Evolutionary conservation across 2,797 vertebrate species (phyloP).

Genomic region (Borostomias antarcticus): DNA sequence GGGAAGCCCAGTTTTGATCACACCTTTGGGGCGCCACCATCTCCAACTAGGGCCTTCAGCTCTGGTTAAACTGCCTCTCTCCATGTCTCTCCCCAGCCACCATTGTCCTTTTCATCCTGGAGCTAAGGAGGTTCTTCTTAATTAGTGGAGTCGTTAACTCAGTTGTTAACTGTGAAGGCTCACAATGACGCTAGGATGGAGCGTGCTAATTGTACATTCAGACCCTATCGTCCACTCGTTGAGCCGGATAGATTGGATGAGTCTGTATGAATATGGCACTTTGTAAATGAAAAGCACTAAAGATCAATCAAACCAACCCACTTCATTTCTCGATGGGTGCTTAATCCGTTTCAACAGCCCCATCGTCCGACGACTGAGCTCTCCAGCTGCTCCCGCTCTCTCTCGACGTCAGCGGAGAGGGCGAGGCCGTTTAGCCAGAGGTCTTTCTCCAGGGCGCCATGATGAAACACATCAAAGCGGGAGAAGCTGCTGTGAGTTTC

Average conservation of each 20-base stretch:
- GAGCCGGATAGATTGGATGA: not conserved
- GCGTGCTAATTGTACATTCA: not conserved
- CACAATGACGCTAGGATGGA: not conserved
- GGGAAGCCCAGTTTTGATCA: too few relatives aligned
- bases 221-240: not conserved
- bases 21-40: not conserved
- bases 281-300: not conserved
- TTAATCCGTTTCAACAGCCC: not conserved
- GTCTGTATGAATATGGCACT: not conserved
- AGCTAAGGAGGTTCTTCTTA: not conserved
- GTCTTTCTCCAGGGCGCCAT: too few relatives aligned
- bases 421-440: too few relatives aligned
- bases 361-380: too few relatives aligned
- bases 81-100: not conserved
- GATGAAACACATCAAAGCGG: too few relatives aligned
- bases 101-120: not conserved
- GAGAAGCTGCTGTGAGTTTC: too few relatives aligned
- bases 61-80: not conserved
- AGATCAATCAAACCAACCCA: not conserved
- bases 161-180: not conserved
- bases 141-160: not conserved
- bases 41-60: not conserved
- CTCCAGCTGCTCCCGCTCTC: too few relatives aligned
- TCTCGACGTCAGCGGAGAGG: too few relatives aligned
- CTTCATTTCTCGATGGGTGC: not conserved